Conservation (phyloP, 2,888 invertebrate genomes). For the Apoda limacodes region DNA sequence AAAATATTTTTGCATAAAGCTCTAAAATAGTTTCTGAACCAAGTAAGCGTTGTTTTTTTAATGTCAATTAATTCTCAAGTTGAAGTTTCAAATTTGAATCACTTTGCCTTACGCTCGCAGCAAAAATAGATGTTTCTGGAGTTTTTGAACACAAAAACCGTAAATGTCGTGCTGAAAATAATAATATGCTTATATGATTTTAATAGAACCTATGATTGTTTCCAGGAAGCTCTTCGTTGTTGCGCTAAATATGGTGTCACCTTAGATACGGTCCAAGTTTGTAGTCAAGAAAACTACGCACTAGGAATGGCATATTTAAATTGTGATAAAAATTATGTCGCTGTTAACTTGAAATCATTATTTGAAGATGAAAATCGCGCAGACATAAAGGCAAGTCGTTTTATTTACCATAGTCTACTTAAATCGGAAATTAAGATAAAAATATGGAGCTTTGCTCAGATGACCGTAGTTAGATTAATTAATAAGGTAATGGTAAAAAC, state of each 20-base stretch:
- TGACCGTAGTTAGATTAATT: too few relatives aligned
- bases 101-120: too few relatives aligned
- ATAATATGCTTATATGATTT: background rate
- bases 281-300: slow-evolving; percentile 12
- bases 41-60: background rate
- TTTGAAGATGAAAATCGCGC: slow-evolving; percentile 20
- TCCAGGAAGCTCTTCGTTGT: slow-evolving; percentile 17
- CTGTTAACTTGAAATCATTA: slow-evolving; percentile 27
- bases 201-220: slow-evolving; percentile 2
- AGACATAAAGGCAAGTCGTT: slow-evolving; percentile 26
- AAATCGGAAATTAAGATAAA: too few relatives aligned
- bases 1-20: too few relatives aligned
- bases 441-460: too few relatives aligned
- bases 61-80: background rate
- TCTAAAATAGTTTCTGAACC: too few relatives aligned
- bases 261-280: slow-evolving; percentile 14
- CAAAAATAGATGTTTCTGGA: background rate
- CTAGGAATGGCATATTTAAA: slow-evolving; percentile 16
- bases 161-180: background rate
- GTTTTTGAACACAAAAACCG: background rate
- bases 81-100: background rate
- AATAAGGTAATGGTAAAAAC: too few relatives aligned
- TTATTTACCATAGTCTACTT: too few relatives aligned
- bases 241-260: slow-evolving; percentile 1
- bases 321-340: slow-evolving; percentile 7